Evolutionary conservation across 2,113 vertebrate species (phyloP), one percentile per base, ranked within the genome.

Genomic region (Boulengeromyrus knoepffleri): DNA sequence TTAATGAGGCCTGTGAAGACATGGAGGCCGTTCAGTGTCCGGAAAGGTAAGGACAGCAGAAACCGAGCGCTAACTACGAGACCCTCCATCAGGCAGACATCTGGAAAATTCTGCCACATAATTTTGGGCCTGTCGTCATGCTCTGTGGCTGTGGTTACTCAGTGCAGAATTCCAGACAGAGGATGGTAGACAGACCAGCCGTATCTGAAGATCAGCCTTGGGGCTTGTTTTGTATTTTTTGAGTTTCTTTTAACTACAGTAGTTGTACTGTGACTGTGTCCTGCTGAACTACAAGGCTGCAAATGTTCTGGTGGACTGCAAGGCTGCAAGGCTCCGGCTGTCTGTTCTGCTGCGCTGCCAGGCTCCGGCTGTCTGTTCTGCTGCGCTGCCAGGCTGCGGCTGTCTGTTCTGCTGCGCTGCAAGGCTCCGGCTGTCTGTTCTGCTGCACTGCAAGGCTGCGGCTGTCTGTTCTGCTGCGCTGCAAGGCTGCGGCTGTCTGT

Each of bases 21-120:
- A 58, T 92, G 53, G 92, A 92, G 45, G 89, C 92, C 89, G 56
- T 93, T 56, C 95, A 96, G 85, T 99, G 99, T 94, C 98, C 99
- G 88, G 31, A 88, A 15, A 97, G 97, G 98, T 99, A 96, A 96
- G 42, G 50, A 42, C 36, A 24, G 39, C 17, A 19, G 31, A 58
- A 17, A 4, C 1, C 8, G 36, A 80, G 36, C 36, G 1, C n/a
- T 70, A 31, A 70, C 27, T 80, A 15, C 17, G 74, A 36, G 5
- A 36, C 70, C 27, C 31, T 17, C 86, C 13, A 3, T 53, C 49
- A 12, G 70, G 15, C 31, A 17, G 36, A 80, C 74, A 17, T 80
- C 74, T 70, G 62, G 27, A 27, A 70, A 70, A 70, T 70, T 27
- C 74, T 42, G 4, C 74, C 6, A 42, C 4, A 17, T 80, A 7